These are phyloP conservation scores for Phrynocephalus vlangalii DNA, from an alignment of 2,797 vertebrate genomes.

Conservation along the genomic window DNA sequence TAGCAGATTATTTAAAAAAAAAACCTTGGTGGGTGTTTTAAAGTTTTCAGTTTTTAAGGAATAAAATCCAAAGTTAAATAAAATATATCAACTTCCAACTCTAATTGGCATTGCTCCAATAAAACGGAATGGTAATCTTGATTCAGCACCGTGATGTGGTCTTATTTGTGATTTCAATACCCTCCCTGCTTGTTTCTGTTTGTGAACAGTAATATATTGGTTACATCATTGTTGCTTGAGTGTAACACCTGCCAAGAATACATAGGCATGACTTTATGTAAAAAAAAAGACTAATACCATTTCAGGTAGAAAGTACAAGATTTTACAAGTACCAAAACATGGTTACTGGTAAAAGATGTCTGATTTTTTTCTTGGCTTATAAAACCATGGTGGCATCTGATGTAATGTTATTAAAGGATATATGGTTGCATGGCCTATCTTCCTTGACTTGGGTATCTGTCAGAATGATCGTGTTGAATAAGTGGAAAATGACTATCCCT, in stretches of 20 bases:
- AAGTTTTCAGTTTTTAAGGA: not conserved
- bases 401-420: not conserved
- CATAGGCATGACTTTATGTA: too few species aligned
- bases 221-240: too few species aligned
- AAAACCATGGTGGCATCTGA: not conserved
- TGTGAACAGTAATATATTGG: too few species aligned
- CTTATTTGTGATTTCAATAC: too few species aligned
- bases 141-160: too few species aligned
- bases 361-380: not conserved
- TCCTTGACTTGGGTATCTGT: not conserved
- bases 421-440: not conserved
- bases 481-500: not conserved
- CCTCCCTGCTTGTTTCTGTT: too few species aligned
- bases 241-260: too few species aligned
- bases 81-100: not conserved
- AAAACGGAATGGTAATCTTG: not conserved
- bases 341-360: not conserved
- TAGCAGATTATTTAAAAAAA: not conserved
- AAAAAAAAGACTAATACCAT: too few species aligned
- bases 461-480: not conserved
- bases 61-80: not conserved
- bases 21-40: not conserved
- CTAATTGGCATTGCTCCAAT: not conserved
- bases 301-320: too few species aligned
- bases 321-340: not conserved